Evolutionary conservation across 2,797 vertebrate genomes (phyloP), one percentile per base, ranked within the genome.

Genomic region (Pampus argenteus): DNA sequence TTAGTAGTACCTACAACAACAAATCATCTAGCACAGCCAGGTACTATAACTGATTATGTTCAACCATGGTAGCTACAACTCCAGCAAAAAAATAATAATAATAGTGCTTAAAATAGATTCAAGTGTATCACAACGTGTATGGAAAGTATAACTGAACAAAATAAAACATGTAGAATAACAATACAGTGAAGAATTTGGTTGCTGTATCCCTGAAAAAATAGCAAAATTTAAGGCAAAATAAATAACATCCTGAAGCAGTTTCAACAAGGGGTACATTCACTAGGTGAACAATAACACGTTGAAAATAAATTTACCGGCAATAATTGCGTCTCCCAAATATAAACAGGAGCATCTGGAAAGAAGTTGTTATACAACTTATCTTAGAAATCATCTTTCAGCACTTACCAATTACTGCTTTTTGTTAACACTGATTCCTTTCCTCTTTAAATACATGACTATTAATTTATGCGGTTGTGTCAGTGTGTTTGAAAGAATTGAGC

Each of bases 151-250:
- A 83, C 61, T 45, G 14, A 70, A 72, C 15, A 20, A 50, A 85
- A 66, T 11, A 0, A 44, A 48, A 29, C 29, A 29, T 14, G 48
- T 48, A 63, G 29, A 23, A 59, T 51, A 75, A 74, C 18, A 67
- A 81, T 52, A 76, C 63, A 57, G 34, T 67, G 45, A 71, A 63
- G 48, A 38, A 48, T 87, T 86, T 89, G 87, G 84, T 90, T 84
- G 75, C 74, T 74, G 52, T 82, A 82, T 92, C 86, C 88, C 87
- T 92, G 91, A 90, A 92, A 89, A 80, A 80, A 87, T 20, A 61
- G 71, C 71, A 58, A 51, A 73, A 78, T 88, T 91, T 91, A 92
- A 92, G 91, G 92, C 91, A 90, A 92, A 92, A 90, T 63, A 86
- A 91, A 90, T 49, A 74, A 91, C 79, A 90, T 80, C 90, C 88